Base-by-base conservation (phyloP, 37 sponge, comb jelly and placozoan genomes). In the Ianthella basta region DNA sequence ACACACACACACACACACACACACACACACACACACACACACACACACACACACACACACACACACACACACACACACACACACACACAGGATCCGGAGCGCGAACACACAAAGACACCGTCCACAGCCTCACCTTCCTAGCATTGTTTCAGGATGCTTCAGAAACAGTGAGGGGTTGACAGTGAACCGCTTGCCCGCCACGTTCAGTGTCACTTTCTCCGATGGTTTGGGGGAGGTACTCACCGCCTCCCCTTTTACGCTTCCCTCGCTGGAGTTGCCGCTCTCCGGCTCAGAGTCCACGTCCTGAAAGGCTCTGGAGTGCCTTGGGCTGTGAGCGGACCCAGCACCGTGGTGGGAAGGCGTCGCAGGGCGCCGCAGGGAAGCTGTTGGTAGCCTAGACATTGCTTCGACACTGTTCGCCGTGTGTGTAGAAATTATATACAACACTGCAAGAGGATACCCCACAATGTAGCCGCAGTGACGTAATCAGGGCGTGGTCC, bases 111-210 rank as follows among this genome's bases (percentile, higher is more conserved):
- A 8, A n/a, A 10, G 50, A 10, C 50, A 10, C 6, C 64, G 24
- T 34, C 15, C 63, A 5, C 36, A 30, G n/a, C n/a, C 87, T 84
- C 33, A 95, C 95, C 93, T 92, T 53, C 97, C 97, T 20, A 96
- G 84, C 97, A 96, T 96, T 1, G 97, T 96, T 57, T 96, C 88
- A 15, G 97, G 97, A 24, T 96, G 83, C 37, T 68, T 85, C 12
- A 67, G 87, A 40, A 95, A 85, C 0, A 95, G 54, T 15, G 54
- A 3, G 6, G 85, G 87, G 73, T 74, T 88, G 56, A 93, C 60
- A 0, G 72, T 29, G 55, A 93, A 93, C 54, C 86, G 60, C 70
- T 89, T 89, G 6, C 86, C 72, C 55, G 86, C 91, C 23, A 93
- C 94, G 34, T 87, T 39, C 23, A 93, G 55, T 0, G 77, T 69